Base-by-base conservation (phyloP, 53 echinoderm and acorn worm genomes). In the Paracentrotus lividus region DNA sequence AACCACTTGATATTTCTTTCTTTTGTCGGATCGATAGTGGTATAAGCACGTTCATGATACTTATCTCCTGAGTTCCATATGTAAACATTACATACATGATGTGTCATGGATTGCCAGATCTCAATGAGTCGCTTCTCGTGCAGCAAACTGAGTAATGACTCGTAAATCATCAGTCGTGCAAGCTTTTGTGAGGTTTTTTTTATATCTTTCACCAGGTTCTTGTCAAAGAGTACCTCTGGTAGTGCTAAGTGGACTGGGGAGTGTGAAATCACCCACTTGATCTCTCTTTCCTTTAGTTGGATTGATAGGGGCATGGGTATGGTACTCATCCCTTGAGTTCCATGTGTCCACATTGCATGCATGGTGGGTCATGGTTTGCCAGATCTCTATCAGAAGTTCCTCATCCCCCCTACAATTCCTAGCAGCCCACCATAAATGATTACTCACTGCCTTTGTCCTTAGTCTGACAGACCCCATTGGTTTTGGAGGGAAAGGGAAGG, bases 181-280 rank as follows among this genome's bases (percentile, higher is more conserved):
- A 38, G 88, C 94, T 77, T 94, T 93, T 3, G 85, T 94, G 14
- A 95, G 61, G 65, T 84, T 44, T 42, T n/a, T n/a, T 42, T 64
- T 15, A 94, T 44, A 47, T 94, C 94, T 38, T 96, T 94, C 7
- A 85, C 53, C 29, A 96, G 90, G 32, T 69, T 93, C 42, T 93
- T 95, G 40, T 96, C 93, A 68, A 85, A 72, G 0, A 96, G 53
- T 0, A 96, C 93, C 34, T 90, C 95, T 38, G 86, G 54, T 10
- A 95, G 86, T 0, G 96, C 96, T 87, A 84, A n/a, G 85, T 95
- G 95, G 2, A 95, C 59, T 26, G 90, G 33, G 0, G 96, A 96
- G 10, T 91, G 92, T 45, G 96, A 78, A 20, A 31, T 65, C 8
- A 95, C 27, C 95, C 95, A 96, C 84, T 92, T 93, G 45, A 66